These are phyloP conservation scores for Mactra quadrangularis DNA, from an alignment of 1,140 invertebrate genomes.

Conservation along the genomic window DNA sequence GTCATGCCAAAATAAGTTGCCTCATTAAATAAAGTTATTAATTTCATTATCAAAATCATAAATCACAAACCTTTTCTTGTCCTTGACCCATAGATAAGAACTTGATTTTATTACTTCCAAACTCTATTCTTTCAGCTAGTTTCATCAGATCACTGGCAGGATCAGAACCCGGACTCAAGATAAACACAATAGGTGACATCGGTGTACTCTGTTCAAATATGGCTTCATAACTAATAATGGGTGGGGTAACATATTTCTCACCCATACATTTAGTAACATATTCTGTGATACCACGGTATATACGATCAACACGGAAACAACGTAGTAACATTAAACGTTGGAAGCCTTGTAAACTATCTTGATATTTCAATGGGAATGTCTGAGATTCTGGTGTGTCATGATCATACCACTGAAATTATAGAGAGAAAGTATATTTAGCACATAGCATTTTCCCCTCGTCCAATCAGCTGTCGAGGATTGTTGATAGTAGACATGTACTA, in stretches of 20 bases:
- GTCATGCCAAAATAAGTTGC: too few relatives aligned
- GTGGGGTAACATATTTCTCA: slow-evolving; percentile 92
- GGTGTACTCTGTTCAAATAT: slow-evolving; percentile 93
- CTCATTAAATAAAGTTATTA: too few relatives aligned
- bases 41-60: too few relatives aligned
- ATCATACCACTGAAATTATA: slow-evolving; percentile 90
- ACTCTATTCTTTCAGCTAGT: slow-evolving; percentile 89
- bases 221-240: slow-evolving; percentile 90
- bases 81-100: slow-evolving; percentile 95
- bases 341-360: slow-evolving; percentile 87
- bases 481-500: too few relatives aligned
- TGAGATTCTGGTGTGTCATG: slow-evolving; percentile 90
- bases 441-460: too few relatives aligned
- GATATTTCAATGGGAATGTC: slow-evolving; percentile 88
- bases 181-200: slow-evolving; percentile 92
- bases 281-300: slow-evolving; percentile 91
- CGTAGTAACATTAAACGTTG: slow-evolving; percentile 91
- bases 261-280: slow-evolving; percentile 93
- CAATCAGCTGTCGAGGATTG: too few relatives aligned
- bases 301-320: slow-evolving; percentile 93
- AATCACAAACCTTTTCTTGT: slow-evolving; percentile 90
- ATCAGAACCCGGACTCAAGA: slow-evolving; percentile 94
- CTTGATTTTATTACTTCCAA: slow-evolving; percentile 89
- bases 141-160: slow-evolving; percentile 95
- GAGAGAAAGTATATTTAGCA: too few relatives aligned